Evolutionary conservation across 2,888 invertebrate genomes (phyloP).

Genomic region (Tenthredo livida): DNA sequence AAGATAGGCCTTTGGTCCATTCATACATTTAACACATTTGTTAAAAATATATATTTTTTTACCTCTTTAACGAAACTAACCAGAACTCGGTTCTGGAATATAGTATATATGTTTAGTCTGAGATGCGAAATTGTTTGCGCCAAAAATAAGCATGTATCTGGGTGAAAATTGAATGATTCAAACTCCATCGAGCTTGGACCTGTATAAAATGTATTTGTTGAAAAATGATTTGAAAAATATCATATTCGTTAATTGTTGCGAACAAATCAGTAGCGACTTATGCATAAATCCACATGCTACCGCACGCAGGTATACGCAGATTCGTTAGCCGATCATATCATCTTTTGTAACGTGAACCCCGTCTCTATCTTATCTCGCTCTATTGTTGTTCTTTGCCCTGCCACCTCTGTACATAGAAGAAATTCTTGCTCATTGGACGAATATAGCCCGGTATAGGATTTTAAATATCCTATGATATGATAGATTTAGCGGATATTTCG

Average conservation of each 20-base stretch:
- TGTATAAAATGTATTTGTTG: not conserved
- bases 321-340: not conserved
- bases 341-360: slow-evolving; percentile 15
- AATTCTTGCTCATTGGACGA: not conserved
- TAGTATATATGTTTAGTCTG: slow-evolving; percentile 6
- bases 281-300: not conserved
- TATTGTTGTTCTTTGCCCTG: slow-evolving; percentile 28
- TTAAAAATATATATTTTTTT: slow-evolving; percentile 28
- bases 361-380: slow-evolving; percentile 46
- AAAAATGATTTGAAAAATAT: not conserved
- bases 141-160: not conserved
- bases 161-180: not conserved
- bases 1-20: not conserved
- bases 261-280: not conserved
- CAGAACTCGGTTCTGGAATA: slow-evolving; percentile 1
- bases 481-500: not conserved
- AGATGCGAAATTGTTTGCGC: not conserved
- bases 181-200: not conserved
- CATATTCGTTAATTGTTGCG: not conserved
- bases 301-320: not conserved
- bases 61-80: slow-evolving; percentile 37
- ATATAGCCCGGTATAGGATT: not conserved
- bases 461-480: not conserved
- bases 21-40: slow-evolving; percentile 2
- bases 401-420: not conserved